Percentiles rank a stretch among this genome's conserved stretches.
Evolutionary conservation across 2,888 invertebrate genomes (phyloP).

Genomic region (Diarsia brunnea): DNA sequence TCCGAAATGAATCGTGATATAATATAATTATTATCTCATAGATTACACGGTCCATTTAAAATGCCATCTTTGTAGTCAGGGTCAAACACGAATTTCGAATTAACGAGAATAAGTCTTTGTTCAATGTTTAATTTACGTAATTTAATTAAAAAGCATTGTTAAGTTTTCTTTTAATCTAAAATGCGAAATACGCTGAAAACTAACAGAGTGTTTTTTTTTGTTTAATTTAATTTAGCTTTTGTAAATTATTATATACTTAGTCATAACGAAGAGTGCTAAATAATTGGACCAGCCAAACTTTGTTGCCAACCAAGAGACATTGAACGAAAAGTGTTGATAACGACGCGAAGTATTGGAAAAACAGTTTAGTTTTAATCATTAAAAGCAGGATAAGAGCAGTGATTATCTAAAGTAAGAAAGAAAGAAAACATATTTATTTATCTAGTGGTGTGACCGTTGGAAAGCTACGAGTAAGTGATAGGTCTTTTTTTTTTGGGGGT

Average conservation of each 20-base stretch:
- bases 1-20: conserved; percentile 63
- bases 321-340: background rate
- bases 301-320: background rate
- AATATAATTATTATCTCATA: conserved; percentile 65
- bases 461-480: too few species aligned
- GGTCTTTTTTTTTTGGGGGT: too few species aligned
- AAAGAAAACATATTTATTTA: too few species aligned
- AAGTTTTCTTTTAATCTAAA: conserved; percentile 40
- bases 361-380: background rate
- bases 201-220: background rate
- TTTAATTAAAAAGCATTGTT: conserved; percentile 35
- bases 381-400: too few species aligned
- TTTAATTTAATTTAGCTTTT: conserved; percentile 1
- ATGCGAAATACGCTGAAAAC: conserved; percentile 6
- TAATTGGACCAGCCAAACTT: background rate
- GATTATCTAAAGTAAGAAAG: too few species aligned
- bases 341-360: too few species aligned
- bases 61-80: conserved; percentile 56
- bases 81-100: conserved; percentile 39
- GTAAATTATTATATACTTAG: background rate
- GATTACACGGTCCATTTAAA: conserved; percentile 65
- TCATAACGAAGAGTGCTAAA: background rate
- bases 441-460: too few species aligned
- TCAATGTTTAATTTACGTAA: conserved; percentile 48
- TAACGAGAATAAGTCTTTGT: conserved; percentile 35